phyloP scores from a whole-genome alignment of 2,797 vertebrate species.

The Esox masquinongy region DNA sequence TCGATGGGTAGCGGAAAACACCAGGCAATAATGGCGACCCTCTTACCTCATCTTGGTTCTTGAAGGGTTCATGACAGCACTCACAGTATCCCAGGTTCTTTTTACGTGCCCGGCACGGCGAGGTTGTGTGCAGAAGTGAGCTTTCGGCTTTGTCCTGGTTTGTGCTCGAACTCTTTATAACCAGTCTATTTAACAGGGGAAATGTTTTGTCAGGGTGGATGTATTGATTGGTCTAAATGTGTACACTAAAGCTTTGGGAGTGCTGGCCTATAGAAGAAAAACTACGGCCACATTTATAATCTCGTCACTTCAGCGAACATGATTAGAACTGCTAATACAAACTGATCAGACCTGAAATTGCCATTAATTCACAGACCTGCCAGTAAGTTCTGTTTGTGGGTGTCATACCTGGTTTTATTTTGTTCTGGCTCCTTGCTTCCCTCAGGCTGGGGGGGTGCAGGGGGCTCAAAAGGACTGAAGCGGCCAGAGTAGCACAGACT shows the following conservation, averaged over 20 bases:
- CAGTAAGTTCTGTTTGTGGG: not conserved
- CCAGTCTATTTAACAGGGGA: not conserved
- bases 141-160: conserved; percentile 49
- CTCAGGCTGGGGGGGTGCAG: conserved; percentile 51
- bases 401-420: conserved; percentile 66
- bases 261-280: not conserved
- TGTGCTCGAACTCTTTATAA: conserved; percentile 28
- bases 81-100: conserved; percentile 81
- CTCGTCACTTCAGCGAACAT: too few species aligned
- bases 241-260: not conserved
- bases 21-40: not conserved
- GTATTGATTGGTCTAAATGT: not conserved
- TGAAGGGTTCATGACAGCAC: conserved; percentile 81
- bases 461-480: conserved; percentile 82
- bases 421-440: conserved; percentile 38
- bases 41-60: conserved; percentile 76
- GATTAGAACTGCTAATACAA: not conserved
- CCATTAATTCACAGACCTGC: not conserved
- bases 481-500: conserved; percentile 74
- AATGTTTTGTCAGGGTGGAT: not conserved
- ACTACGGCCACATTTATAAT: too few species aligned
- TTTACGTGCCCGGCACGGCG: conserved; percentile 57
- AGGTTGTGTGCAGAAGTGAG: conserved; percentile 44
- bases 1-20: too few species aligned
- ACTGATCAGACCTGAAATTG: not conserved